A percentile compares a stretch with the other conserved stretches of the same genome.
Evolutionary conservation across 2,888 invertebrate species (phyloP).

Genomic region (Ophioninae sp.): DNA sequence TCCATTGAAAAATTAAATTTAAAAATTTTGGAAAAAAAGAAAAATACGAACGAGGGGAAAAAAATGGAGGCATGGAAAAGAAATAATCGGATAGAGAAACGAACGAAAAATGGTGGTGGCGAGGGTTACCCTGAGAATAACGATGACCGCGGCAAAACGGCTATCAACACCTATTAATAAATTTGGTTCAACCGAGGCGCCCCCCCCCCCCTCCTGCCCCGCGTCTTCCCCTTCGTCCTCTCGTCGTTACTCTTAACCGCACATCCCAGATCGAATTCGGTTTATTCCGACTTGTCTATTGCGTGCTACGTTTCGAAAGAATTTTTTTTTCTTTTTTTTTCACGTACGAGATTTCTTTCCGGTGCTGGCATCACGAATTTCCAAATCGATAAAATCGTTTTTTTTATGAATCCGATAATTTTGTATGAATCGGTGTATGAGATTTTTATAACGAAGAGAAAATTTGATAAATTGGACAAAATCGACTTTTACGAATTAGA

Average conservation of each 20-base stretch:
- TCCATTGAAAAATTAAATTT: no score
- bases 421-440: no score
- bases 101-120: conserved; percentile 24
- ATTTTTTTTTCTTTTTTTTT: not conserved
- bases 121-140: conserved; percentile 52
- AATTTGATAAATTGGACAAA: no score
- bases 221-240: no score
- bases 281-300: conserved; percentile 21
- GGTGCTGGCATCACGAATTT: no score
- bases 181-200: conserved; percentile 38
- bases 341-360: no score
- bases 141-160: conserved; percentile 52
- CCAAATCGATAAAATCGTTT: no score
- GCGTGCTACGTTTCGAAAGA: conserved; percentile 21
- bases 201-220: not conserved
- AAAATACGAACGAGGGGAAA: no score
- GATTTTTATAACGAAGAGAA: no score
- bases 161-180: conserved; percentile 62
- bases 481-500: no score
- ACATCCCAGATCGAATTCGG: conserved; percentile 3
- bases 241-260: conserved; percentile 20
- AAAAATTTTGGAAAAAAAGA: conserved; percentile 44
- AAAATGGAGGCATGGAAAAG: no score
- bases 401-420: no score
- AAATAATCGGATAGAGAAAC: not conserved